phyloP scores from a whole-genome alignment of 2,113 vertebrate genomes.

The Plecotus auritus region DNA sequence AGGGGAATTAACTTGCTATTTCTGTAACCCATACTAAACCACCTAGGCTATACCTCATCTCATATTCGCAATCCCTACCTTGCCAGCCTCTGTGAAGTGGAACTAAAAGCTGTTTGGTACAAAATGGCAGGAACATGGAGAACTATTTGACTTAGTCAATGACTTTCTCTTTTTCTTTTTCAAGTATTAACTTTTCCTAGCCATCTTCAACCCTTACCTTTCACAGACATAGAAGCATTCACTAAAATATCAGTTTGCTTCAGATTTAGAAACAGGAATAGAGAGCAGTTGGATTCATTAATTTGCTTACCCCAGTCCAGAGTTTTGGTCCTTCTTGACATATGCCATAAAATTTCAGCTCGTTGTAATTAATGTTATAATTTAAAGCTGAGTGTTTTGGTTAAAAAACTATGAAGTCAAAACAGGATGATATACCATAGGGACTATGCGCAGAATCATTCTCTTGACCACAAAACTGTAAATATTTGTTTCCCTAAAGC shows the following conservation, averaged over 20 bases:
- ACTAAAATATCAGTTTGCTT: background rate
- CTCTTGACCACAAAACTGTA: background rate
- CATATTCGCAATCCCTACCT: background rate
- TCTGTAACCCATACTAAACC: background rate
- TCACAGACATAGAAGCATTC: background rate
- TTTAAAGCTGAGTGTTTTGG: background rate
- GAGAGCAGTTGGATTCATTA: background rate
- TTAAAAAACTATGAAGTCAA: background rate
- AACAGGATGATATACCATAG: background rate
- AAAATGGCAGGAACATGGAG: background rate
- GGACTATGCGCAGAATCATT: background rate
- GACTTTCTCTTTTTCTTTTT: background rate
- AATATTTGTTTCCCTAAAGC: background rate
- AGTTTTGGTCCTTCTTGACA: background rate
- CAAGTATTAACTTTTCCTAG: background rate
- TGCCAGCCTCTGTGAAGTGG: background rate
- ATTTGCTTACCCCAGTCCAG: background rate
- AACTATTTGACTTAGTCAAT: background rate
- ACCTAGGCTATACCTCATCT: background rate
- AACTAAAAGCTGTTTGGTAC: background rate
- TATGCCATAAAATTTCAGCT: background rate
- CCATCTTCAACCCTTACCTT: background rate
- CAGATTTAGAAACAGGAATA: background rate
- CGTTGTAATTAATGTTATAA: conserved; percentile 1
- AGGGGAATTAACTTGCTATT: background rate